Evolutionary conservation across 2,797 vertebrate genomes (phyloP).

Genomic region (Cetoscarus ocellatus): DNA sequence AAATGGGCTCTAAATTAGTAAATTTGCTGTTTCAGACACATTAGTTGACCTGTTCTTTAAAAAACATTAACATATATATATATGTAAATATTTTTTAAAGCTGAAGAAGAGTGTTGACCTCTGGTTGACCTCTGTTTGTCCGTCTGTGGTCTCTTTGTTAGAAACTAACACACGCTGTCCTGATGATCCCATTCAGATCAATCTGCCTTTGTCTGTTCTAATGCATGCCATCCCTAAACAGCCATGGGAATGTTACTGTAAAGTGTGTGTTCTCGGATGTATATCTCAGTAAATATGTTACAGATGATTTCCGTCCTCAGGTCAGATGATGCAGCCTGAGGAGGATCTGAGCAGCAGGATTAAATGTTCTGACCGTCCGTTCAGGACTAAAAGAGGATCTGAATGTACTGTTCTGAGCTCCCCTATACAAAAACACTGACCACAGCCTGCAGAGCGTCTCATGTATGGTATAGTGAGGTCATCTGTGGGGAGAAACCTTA

Average conservation of each 20-base stretch:
- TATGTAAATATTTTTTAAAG: not conserved
- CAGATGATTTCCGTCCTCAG: not conserved
- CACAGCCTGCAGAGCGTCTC: not conserved
- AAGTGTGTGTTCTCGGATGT: not conserved
- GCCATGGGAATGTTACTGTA: not conserved
- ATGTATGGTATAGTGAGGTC: not conserved
- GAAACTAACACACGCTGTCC: not conserved
- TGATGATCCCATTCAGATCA: not conserved
- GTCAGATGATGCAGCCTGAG: constrained; percentile 17
- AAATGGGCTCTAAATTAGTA: no score
- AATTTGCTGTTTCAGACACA: no score
- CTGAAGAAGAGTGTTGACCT: not conserved
- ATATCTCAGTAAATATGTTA: not conserved
- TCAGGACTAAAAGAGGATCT: not conserved
- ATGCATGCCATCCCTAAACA: not conserved
- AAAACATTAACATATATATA: not conserved
- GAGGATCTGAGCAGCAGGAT: not conserved
- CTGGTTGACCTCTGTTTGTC: not conserved
- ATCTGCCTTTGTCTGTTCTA: not conserved
- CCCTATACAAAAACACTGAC: not conserved
- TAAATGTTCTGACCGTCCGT: not conserved
- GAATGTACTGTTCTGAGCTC: not conserved
- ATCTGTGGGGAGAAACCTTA: not conserved
- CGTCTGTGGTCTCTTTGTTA: not conserved
- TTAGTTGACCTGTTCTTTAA: not conserved